Base-by-base conservation (phyloP, 35 echinoderm and acorn worm species). In the Diadema setosum region DNA sequence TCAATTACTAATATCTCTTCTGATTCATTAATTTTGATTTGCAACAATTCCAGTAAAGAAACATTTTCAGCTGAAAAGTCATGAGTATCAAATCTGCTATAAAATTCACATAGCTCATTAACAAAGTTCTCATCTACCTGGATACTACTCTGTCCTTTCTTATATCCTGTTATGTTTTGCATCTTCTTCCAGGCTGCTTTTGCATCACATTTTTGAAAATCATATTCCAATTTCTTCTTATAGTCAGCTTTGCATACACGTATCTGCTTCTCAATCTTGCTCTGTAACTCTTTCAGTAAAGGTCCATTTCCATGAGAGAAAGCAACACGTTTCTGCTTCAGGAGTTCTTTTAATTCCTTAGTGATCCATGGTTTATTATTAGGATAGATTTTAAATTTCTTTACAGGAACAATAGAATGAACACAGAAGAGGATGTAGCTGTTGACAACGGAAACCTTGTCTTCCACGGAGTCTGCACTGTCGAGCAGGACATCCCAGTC, bases 351-450 rank as follows among this genome's bases (percentile, higher is more conserved):
- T 4, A 80, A 27, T 29, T 80, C 69, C 20, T 56, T 80, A 15
- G 86, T 46, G 9, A 88, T 88, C 69, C 86, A 88, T 80, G 86
- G 86, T 80, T 88, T 88, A 65, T 70, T 65, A 27, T 85, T 87
- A 11, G 85, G 61, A 46, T 46, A 87, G 16, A 73, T 35, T 44
- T 46, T 43, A 8, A 43, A n/a, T 48, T 16, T 87, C 33, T 3
- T 76, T 11, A 75, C 24, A 9, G 85, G 85, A 44, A 76, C 46
- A 40, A 44, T 41, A n/a, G 3, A 14, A 1, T 42, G 44, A 39
- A 76, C 85, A 34, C 63, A 76, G n/a, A 78, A 76, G 8, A 61
- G 32, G 20, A 74, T 76, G 65, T 87, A 74, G 8, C 39, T 2
- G 26, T 34, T 7, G 7, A 87, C 29, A 23, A 35, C 36, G 12